These are phyloP conservation scores for Alectura lathami DNA, from an alignment of 2,113 vertebrate genomes.

Conservation along the genomic window DNA sequence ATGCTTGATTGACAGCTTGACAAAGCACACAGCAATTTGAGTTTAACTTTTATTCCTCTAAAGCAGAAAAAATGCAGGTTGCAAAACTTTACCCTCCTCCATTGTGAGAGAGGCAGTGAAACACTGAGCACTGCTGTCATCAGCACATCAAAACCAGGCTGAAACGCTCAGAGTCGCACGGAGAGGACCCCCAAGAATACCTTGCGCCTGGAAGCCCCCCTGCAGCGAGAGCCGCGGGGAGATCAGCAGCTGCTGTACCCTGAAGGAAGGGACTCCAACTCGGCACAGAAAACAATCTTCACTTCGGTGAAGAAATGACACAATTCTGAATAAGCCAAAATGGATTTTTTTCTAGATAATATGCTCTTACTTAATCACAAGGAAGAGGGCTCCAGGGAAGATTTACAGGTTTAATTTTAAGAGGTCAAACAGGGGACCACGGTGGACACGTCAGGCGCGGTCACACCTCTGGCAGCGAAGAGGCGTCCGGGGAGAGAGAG, in stretches of 20 bases:
- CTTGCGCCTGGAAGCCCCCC: not conserved
- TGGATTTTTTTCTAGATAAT: not conserved
- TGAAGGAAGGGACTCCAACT: not conserved
- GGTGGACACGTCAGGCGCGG: too few relatives aligned
- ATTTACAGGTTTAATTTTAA: not conserved
- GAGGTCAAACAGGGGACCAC: not conserved
- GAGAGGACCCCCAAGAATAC: not conserved
- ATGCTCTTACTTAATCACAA: not conserved
- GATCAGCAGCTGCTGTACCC: not conserved
- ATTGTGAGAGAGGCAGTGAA: not conserved
- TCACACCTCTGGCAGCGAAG: too few relatives aligned
- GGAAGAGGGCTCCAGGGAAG: not conserved
- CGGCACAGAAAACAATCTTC: not conserved
- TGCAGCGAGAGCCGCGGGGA: not conserved
- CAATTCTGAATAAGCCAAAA: not conserved
- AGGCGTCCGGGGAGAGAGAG: too few relatives aligned
- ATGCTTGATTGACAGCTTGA: not conserved
- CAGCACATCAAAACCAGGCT: not conserved
- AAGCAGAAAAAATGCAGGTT: not conserved
- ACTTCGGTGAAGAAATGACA: not conserved
- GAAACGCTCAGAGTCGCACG: not conserved
- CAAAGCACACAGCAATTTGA: not conserved
- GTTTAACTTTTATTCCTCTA: not conserved
- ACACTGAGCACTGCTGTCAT: not conserved
- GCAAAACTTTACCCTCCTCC: not conserved